Conservation (phyloP, 2,797 vertebrate species). For the Myotis daubentonii region DNA sequence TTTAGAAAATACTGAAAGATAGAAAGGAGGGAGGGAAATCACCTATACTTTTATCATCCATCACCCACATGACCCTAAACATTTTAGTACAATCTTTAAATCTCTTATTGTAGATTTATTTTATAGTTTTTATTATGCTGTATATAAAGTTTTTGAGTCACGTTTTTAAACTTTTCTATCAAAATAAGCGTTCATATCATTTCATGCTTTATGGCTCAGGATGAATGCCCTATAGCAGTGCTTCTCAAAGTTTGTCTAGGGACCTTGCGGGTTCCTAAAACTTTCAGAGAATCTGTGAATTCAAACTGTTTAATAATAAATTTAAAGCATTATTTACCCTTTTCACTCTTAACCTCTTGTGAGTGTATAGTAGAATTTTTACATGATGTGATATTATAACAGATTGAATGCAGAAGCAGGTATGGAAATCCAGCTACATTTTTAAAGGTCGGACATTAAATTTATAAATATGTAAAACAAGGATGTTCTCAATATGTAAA, state of each 20-base stretch:
- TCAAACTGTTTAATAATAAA: background rate
- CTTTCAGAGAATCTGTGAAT: background rate
- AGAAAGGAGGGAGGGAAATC: background rate
- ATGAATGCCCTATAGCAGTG: background rate
- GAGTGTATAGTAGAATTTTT: constrained; percentile 15
- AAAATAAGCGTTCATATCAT: background rate
- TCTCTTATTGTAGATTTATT: background rate
- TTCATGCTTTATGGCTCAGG: constrained; percentile 16
- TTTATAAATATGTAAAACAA: constrained; percentile 28
- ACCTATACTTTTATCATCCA: background rate
- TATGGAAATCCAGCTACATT: background rate
- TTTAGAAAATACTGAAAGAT: background rate
- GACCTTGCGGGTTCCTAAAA: background rate
- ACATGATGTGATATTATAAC: background rate
- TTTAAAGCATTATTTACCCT: background rate
- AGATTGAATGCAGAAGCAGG: constrained; percentile 18
- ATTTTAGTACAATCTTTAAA: constrained; percentile 12
- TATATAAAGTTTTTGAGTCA: background rate
- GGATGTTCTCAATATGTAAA: background rate
- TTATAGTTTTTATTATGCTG: constrained; percentile 21
- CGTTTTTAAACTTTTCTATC: background rate
- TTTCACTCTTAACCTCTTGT: constrained; percentile 1
- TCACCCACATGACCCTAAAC: background rate
- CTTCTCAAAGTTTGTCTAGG: constrained; percentile 44
- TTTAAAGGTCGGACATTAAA: background rate